Conservation (phyloP, 92 coral and sea anemone genomes). For the Umimayanthus kanabou region DNA sequence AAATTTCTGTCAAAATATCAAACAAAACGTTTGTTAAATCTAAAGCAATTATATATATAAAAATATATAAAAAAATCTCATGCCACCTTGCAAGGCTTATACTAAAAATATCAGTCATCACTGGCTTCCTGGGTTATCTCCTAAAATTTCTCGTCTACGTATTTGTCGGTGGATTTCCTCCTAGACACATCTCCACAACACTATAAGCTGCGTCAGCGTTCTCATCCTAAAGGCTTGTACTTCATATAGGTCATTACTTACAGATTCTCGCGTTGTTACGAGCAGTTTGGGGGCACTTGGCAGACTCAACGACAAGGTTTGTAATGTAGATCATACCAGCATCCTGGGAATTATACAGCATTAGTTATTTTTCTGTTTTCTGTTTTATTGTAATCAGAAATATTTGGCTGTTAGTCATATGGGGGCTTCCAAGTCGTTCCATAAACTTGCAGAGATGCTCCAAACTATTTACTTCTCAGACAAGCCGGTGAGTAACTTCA, state of each 20-base stretch:
- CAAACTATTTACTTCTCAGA: background rate
- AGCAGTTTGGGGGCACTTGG: slow-evolving; percentile 40
- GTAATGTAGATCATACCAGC: slow-evolving; percentile 72
- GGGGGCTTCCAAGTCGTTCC: background rate
- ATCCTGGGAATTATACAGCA: slow-evolving; percentile 38
- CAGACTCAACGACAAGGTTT: slow-evolving; percentile 59
- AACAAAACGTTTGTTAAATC: background rate
- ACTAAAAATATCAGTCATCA: no score
- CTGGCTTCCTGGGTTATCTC: no score
- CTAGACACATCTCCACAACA: no score
- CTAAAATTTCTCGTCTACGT: no score
- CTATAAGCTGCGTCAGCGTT: background rate
- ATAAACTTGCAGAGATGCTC: background rate
- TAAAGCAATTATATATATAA: no score
- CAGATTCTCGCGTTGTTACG: background rate
- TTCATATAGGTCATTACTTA: slow-evolving; percentile 13
- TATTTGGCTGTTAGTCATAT: background rate
- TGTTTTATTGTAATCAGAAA: background rate
- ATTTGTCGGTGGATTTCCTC: background rate
- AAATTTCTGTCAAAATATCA: background rate
- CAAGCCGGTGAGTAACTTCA: background rate
- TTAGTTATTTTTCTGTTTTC: background rate
- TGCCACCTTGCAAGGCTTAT: background rate
- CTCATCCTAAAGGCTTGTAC: background rate
- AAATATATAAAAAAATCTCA: no score